phyloP scores from a whole-genome alignment of 23 tunicate species.

The Trididemnum clinides region DNA sequence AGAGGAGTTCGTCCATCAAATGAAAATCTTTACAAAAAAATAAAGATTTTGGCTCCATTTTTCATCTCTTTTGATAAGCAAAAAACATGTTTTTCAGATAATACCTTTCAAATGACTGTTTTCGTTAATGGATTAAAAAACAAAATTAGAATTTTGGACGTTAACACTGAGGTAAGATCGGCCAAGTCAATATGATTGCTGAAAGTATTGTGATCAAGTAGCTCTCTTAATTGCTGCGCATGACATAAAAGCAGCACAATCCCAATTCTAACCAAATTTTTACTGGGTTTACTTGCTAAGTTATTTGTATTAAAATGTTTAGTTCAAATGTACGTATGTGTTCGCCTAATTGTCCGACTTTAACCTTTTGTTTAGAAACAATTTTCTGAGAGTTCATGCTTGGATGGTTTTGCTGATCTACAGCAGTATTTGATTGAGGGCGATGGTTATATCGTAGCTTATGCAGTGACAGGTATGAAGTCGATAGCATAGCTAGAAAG shows the following conservation, averaged over 20 bases:
- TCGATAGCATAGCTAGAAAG: too few species aligned
- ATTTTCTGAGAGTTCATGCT: constrained; percentile 41
- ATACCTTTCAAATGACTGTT: constrained; percentile 79
- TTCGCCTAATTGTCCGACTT: not conserved
- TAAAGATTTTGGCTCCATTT: too few species aligned
- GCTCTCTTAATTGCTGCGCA: not conserved
- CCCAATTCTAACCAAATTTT: too few species aligned
- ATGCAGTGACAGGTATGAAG: constrained; percentile 83
- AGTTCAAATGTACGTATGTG: too few species aligned
- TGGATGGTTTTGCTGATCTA: constrained; percentile 39
- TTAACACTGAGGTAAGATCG: constrained; percentile 78
- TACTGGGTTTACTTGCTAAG: too few species aligned
- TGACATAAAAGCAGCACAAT: too few species aligned
- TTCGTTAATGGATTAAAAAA: constrained; percentile 42
- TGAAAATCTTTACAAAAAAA: too few species aligned
- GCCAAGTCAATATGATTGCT: not conserved
- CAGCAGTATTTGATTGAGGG: constrained; percentile 49
- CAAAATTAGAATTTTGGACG: constrained; percentile 66
- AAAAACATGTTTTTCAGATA: constrained; percentile 79
- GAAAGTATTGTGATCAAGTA: not conserved
- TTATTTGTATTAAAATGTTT: too few species aligned
- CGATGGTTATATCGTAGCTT: constrained; percentile 80
- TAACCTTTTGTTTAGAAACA: constrained; percentile 60
- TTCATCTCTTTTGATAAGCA: too few species aligned
- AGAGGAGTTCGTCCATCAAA: too few species aligned